These are phyloP conservation scores for Crenuchus spilurus DNA, from an alignment of 2,797 vertebrate species.

Conservation along the genomic window DNA sequence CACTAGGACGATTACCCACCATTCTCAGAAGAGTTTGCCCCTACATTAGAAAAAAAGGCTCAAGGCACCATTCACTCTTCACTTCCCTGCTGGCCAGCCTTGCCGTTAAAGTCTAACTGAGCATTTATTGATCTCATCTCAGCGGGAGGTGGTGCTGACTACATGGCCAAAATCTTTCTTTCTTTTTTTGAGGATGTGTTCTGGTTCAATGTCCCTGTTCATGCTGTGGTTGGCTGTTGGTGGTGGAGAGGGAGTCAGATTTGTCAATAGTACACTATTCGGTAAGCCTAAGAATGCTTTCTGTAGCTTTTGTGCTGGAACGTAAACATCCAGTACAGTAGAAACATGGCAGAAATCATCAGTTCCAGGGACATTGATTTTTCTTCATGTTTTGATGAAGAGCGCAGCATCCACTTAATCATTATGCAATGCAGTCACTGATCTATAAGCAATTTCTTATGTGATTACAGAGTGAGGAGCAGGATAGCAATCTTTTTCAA, in stretches of 20 bases:
- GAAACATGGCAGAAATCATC: too few species aligned
- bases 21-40: slow-evolving; percentile 3
- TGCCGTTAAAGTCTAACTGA: background rate
- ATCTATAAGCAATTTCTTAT: slow-evolving; percentile 26
- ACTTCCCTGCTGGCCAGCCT: background rate
- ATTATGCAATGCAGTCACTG: slow-evolving; percentile 1
- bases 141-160: background rate
- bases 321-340: background rate
- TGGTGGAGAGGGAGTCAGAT: background rate
- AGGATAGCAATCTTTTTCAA: slow-evolving; percentile 1
- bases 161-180: background rate
- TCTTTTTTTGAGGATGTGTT: background rate
- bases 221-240: background rate
- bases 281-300: background rate
- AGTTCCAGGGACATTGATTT: background rate
- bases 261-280: background rate
- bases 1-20: background rate
- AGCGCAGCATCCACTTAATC: background rate
- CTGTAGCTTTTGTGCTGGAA: background rate
- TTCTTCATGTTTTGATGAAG: slow-evolving; percentile 15
- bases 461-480: background rate
- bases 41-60: slow-evolving; percentile 3
- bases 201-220: background rate
- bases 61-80: background rate
- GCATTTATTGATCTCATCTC: slow-evolving; percentile 45